phyloP scores from a whole-genome alignment of 2,888 invertebrate genomes.

The Caenorhabditis sp. region DNA sequence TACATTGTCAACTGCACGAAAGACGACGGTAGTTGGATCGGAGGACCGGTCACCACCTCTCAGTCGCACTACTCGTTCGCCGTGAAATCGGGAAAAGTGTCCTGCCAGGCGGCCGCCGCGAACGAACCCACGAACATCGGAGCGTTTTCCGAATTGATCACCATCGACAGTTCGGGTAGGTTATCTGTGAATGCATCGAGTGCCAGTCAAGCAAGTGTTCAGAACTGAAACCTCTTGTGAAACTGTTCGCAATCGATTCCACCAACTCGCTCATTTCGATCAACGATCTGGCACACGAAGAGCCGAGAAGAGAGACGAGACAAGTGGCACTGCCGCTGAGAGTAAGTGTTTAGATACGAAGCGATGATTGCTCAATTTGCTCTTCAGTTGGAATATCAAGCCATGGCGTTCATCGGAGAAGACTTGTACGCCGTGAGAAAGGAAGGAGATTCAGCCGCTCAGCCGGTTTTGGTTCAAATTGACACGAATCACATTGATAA shows the following conservation, averaged over 20 bases:
- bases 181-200: no score
- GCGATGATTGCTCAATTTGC: no score
- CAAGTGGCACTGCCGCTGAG: constrained; percentile 48
- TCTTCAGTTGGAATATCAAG: constrained; percentile 70
- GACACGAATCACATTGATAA: constrained; percentile 72
- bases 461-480: constrained; percentile 74
- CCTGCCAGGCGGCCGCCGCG: constrained; percentile 75
- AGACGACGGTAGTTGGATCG: constrained; percentile 63
- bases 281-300: constrained; percentile 69
- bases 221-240: constrained; percentile 76
- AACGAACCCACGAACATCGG: constrained; percentile 77
- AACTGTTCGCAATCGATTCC: constrained; percentile 78
- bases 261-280: constrained; percentile 73
- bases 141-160: constrained; percentile 65
- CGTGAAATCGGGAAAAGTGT: constrained; percentile 77
- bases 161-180: constrained; percentile 76
- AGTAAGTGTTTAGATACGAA: neutral
- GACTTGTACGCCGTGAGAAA: constrained; percentile 76
- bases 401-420: constrained; percentile 75
- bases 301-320: constrained; percentile 54
- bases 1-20: constrained; percentile 76
- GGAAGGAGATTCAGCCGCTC: constrained; percentile 73
- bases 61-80: constrained; percentile 73
- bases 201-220: no score
- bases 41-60: constrained; percentile 66